These are phyloP conservation scores for Smutsia gigantea DNA, from an alignment of 2,797 vertebrate genomes.

Conservation along the genomic window DNA sequence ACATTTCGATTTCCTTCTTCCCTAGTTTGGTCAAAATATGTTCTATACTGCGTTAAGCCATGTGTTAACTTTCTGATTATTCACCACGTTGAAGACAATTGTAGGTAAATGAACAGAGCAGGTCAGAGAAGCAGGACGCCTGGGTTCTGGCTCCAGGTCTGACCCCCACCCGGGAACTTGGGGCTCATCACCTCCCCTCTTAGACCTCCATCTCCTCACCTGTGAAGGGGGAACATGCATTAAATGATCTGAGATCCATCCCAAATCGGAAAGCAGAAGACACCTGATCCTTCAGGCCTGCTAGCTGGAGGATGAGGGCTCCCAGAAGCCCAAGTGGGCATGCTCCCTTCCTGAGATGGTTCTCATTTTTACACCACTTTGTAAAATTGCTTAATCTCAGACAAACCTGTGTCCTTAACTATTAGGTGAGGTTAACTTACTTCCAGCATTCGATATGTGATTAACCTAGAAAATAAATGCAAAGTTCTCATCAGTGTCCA, in stretches of 20 bases:
- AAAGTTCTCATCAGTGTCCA: too few species aligned
- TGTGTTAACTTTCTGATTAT: too few species aligned
- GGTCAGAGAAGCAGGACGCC: neutral
- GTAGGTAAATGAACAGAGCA: neutral
- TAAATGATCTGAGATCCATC: neutral
- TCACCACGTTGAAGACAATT: accelerated
- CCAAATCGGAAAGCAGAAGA: neutral
- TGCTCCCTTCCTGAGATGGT: accelerated
- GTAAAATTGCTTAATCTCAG: neutral
- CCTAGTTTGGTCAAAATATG: accelerated
- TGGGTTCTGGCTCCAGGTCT: accelerated
- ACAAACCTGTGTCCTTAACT: neutral
- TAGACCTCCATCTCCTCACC: accelerated
- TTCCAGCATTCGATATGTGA: accelerated
- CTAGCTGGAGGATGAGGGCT: accelerated
- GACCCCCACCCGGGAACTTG: accelerated
- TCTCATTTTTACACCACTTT: accelerated
- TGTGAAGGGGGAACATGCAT: accelerated
- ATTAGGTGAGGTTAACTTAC: neutral
- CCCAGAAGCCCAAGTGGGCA: too few species aligned
- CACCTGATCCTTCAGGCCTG: neutral
- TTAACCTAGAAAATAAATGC: neutral
- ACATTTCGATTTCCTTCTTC: neutral
- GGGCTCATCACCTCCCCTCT: accelerated
- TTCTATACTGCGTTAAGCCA: neutral